Conservation (phyloP, 2,113 vertebrate genomes). For the Grantiella picta region DNA sequence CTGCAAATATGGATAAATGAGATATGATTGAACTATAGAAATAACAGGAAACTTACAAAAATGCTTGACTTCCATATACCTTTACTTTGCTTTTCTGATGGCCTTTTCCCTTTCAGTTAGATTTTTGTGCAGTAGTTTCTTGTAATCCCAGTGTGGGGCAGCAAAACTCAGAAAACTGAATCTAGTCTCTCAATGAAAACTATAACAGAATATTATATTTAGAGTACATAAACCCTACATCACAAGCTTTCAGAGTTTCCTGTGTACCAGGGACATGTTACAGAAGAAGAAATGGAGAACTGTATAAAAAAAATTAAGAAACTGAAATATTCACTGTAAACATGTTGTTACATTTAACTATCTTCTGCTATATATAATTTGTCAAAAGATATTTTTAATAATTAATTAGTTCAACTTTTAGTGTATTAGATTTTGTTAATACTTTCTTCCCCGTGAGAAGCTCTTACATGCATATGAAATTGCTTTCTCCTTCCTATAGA, state of each 20-base stretch:
- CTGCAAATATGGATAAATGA: neutral
- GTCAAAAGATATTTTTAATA: neutral
- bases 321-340: neutral
- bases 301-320: neutral
- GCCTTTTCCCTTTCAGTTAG: neutral
- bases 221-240: neutral
- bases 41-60: neutral
- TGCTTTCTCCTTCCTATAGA: neutral
- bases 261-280: neutral
- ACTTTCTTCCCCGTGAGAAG: accelerated
- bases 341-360: neutral
- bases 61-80: neutral
- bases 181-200: neutral
- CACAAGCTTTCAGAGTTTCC: neutral
- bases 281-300: neutral
- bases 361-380: neutral
- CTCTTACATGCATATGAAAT: neutral
- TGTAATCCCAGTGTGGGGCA: neutral
- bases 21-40: neutral
- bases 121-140: neutral
- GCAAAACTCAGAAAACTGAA: conserved; percentile 19
- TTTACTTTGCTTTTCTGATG: neutral
- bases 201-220: neutral
- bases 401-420: neutral
- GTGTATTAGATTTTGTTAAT: neutral